Conservation (phyloP, 2,113 vertebrate species). For the Osmerus mordax region DNA sequence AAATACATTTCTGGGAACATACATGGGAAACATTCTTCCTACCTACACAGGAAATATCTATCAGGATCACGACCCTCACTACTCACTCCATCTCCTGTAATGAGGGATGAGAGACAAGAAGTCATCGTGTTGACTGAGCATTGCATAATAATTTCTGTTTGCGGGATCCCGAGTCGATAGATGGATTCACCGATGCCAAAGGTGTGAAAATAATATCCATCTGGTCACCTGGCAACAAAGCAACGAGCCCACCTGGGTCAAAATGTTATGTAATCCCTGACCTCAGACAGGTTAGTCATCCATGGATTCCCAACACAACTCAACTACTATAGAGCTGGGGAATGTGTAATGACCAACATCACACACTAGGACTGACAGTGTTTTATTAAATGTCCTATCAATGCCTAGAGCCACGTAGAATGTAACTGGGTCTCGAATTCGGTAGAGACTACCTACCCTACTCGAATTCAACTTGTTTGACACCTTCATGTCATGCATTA, state of each 20-base stretch:
- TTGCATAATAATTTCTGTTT: not conserved
- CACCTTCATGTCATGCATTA: no score
- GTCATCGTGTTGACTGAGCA: not conserved
- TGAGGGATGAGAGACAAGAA: not conserved
- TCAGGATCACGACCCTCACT: not conserved
- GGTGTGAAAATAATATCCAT: not conserved
- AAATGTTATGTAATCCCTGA: not conserved
- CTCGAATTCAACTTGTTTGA: no score
- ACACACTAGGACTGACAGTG: no score
- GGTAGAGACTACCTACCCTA: no score
- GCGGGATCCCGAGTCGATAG: not conserved
- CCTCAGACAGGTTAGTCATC: not conserved
- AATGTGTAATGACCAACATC: no score
- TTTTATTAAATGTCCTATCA: no score
- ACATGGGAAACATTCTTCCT: no score
- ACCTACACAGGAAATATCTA: not conserved
- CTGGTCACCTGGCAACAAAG: not conserved
- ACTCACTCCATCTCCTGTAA: not conserved
- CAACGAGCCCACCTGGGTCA: not conserved
- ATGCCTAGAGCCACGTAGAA: no score
- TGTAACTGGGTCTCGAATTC: no score
- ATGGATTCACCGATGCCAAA: not conserved
- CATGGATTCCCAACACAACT: not conserved
- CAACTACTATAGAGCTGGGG: not conserved
- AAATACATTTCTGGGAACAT: no score